phyloP scores from a whole-genome alignment of 2,888 invertebrate genomes.

The Petrophora chlorosata region DNA sequence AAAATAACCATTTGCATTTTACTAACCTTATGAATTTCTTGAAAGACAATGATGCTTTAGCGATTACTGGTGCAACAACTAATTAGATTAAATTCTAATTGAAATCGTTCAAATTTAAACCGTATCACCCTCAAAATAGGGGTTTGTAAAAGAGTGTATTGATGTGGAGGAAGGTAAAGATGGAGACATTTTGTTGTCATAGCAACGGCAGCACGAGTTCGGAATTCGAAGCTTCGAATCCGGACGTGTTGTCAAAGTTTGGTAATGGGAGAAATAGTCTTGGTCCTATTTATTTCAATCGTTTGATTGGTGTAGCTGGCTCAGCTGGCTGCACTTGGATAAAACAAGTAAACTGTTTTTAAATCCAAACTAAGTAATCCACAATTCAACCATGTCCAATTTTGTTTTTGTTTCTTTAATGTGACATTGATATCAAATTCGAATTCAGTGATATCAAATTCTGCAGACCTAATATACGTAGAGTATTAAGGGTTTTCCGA shows the following conservation, averaged over 20 bases:
- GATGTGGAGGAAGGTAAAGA: slow-evolving; percentile 10
- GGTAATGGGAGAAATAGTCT: slow-evolving; percentile 14
- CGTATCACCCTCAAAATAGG: neutral
- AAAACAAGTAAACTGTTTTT: no score
- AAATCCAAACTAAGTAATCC: no score
- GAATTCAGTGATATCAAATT: no score
- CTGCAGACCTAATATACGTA: no score
- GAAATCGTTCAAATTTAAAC: slow-evolving; percentile 1
- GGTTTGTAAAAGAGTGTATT: neutral
- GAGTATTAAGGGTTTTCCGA: no score
- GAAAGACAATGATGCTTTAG: slow-evolving; percentile 4
- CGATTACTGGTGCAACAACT: slow-evolving; percentile 25
- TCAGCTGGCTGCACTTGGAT: no score
- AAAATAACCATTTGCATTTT: slow-evolving; percentile 10
- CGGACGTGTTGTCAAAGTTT: slow-evolving; percentile 47
- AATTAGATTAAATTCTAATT: slow-evolving; percentile 17
- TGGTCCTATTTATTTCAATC: slow-evolving; percentile 31
- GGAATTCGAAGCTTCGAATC: slow-evolving; percentile 54
- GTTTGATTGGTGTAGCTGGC: neutral
- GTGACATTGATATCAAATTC: no score
- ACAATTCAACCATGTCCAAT: no score
- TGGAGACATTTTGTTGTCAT: slow-evolving; percentile 46
- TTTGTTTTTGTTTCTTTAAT: no score
- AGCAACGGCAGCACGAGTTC: slow-evolving; percentile 51
- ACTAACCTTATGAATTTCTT: slow-evolving; percentile 8